phyloP scores from a whole-genome alignment of 1,140 invertebrate genomes.

The Cherax quadricarinatus region DNA sequence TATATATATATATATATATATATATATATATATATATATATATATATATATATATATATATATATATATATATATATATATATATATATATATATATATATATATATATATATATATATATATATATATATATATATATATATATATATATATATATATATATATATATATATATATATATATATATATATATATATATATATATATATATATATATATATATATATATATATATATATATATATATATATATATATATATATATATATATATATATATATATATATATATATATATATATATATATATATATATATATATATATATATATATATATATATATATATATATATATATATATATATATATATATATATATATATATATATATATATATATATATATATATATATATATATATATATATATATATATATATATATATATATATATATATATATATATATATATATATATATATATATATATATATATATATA shows the following conservation, averaged over 20 bases:
- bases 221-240: constrained; percentile 2
- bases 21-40: constrained; percentile 13
- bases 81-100: neutral
- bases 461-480: constrained; percentile 29
- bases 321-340: constrained; percentile 25
- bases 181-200: neutral
- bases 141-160: constrained; percentile 7
- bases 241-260: neutral
- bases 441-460: constrained; percentile 11
- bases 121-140: constrained; percentile 1
- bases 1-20: constrained; percentile 18
- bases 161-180: neutral
- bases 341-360: constrained; percentile 34
- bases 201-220: constrained; percentile 23
- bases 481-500: constrained; percentile 7
- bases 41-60: neutral
- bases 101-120: neutral
- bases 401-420: constrained; percentile 32
- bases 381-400: constrained; percentile 22
- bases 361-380: constrained; percentile 34
- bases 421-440: constrained; percentile 16
- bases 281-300: constrained; percentile 12
- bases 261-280: constrained; percentile 19
- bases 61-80: constrained; percentile 21
- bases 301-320: constrained; percentile 22